Evolutionary conservation across 2,113 vertebrate genomes (phyloP), one percentile per base, ranked within the genome.

Genomic region (Sander vitreus): DNA sequence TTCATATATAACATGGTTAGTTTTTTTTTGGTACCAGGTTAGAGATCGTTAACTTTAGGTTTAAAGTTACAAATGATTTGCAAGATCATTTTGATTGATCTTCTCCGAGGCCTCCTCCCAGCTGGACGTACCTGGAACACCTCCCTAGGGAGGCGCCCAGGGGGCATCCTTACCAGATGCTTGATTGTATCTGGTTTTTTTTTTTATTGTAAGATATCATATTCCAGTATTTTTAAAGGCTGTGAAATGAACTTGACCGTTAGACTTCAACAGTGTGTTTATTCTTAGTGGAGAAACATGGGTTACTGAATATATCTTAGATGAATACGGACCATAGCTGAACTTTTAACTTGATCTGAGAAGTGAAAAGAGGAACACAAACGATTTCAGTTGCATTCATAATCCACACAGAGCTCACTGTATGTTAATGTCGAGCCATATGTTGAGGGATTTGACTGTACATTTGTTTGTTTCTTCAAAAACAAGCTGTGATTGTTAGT

Each of bases 371-470:
- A 48, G 27, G 27, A 50, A 4, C 30, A 15, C 4, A 12, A 15
- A 9, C 45, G 13, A 23, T 63, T 66, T 60, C 7, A 39, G 39
- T 64, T 16, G 18, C 33, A 66, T 63, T 62, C 14, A 30, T 66
- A 62, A 64, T 60, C 16, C 18, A 21, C 25, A 36, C 21, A 14
- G 30, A 55, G 39, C 54, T 62, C 15, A 36, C 16, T 67, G 53
- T 63, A 43, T 66, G 27, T 62, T 73, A 43, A 75, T 69, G 62
- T 6, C 0, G 2, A 65, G 57, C 19, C n/a, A 58, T 36, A 75
- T 9, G 51, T 57, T 73, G 15, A 86, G 70, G 45, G 59, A 58
- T 47, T 72, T 62, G 15, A 58, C 11, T 36, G 14, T n/a, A 54
- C 21, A n/a, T 8, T 53, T 53, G 19, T 19, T 54, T 54, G n/a